These are phyloP conservation scores for Drosophila bunnanda DNA, from an alignment of 2,888 invertebrate genomes.

Conservation along the genomic window DNA sequence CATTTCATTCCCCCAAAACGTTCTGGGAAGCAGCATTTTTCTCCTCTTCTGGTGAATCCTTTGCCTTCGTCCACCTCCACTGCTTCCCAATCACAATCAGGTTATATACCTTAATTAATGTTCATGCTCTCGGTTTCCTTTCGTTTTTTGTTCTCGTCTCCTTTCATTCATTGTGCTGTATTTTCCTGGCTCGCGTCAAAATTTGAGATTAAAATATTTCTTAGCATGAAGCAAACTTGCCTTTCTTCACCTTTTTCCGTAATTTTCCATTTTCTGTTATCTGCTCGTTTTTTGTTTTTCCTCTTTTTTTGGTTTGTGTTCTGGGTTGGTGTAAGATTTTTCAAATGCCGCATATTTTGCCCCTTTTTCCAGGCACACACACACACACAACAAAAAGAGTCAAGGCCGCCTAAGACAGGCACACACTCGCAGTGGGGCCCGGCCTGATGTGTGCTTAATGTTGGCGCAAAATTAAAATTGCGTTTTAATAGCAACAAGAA, in stretches of 20 bases:
- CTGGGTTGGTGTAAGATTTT: constrained; percentile 33
- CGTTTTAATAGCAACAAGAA: constrained; percentile 51
- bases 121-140: constrained; percentile 52
- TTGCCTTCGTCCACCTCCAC: not conserved
- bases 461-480: constrained; percentile 58
- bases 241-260: not conserved
- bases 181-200: constrained; percentile 48
- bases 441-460: constrained; percentile 46
- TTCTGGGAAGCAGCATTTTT: not conserved
- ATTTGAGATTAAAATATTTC: constrained; percentile 44
- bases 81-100: constrained; percentile 38
- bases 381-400: constrained; percentile 48
- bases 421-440: constrained; percentile 1
- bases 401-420: constrained; percentile 43
- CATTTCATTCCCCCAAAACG: constrained; percentile 29
- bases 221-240: constrained; percentile 23
- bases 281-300: not conserved
- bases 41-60: constrained; percentile 12
- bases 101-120: constrained; percentile 68
- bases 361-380: not conserved
- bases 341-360: constrained; percentile 45
- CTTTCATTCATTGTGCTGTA: constrained; percentile 1
- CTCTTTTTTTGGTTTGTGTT: not conserved
- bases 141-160: constrained; percentile 3
- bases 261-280: constrained; percentile 24